phyloP scores from a whole-genome alignment of 2,113 vertebrate species.

The Fregata magnificens region DNA sequence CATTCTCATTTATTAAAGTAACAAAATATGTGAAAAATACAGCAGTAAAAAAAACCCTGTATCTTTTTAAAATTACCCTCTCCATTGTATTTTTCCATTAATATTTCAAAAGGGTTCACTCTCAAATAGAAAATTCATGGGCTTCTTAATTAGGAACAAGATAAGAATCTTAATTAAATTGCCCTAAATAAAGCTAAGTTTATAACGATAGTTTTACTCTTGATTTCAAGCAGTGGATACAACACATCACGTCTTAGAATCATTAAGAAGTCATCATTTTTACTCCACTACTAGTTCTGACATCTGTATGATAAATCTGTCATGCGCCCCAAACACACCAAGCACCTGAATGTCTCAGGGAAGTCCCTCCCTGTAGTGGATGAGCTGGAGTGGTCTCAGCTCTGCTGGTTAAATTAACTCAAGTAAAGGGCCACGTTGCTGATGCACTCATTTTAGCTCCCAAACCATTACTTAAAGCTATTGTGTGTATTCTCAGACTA shows the following conservation, averaged over 20 bases:
- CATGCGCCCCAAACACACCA: not conserved
- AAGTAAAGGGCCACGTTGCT: not conserved
- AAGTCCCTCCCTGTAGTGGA: not conserved
- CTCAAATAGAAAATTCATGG: not conserved
- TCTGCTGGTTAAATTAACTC: not conserved
- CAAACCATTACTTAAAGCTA: not conserved
- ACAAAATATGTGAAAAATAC: not conserved
- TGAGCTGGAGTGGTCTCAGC: not conserved
- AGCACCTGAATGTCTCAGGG: not conserved
- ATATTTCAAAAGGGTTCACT: not conserved
- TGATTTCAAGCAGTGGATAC: not conserved
- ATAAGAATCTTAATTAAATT: slow-evolving; percentile 3
- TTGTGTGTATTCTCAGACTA: not conserved
- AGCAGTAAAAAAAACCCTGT: not conserved
- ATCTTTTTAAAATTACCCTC: not conserved
- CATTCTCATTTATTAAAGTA: not conserved
- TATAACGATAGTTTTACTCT: not conserved
- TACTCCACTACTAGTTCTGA: not conserved
- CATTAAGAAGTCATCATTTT: not conserved
- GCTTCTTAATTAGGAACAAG: not conserved
- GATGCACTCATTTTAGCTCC: not conserved
- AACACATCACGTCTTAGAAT: not conserved
- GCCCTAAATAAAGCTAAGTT: not conserved
- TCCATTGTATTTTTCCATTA: not conserved
- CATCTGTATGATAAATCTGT: not conserved